Evolutionary conservation across 2,113 vertebrate genomes (phyloP).

Genomic region (Clarias batrachus): DNA sequence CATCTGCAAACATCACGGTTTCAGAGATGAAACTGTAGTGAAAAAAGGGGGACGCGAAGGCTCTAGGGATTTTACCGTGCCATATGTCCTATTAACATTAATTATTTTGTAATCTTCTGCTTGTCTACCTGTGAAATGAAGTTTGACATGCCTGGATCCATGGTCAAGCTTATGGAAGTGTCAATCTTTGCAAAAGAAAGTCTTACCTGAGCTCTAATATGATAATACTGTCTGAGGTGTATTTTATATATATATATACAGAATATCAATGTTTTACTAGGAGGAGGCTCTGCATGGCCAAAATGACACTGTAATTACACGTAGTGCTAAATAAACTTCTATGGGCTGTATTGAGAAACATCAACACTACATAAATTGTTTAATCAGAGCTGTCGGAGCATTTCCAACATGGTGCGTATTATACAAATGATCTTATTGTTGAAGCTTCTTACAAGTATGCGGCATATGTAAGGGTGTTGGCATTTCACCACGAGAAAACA

Average conservation of each 20-base stretch:
- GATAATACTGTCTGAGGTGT: background rate
- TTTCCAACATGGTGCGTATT: background rate
- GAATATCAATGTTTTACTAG: background rate
- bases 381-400: background rate
- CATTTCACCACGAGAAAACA: background rate
- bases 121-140: conserved; percentile 80
- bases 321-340: background rate
- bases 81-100: conserved; percentile 77
- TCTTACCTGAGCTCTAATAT: conserved; percentile 1
- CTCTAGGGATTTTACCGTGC: conserved; percentile 55
- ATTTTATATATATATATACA: background rate
- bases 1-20: conserved; percentile 66
- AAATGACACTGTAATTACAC: background rate
- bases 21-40: conserved; percentile 19
- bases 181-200: conserved; percentile 26
- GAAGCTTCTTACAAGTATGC: background rate
- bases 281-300: background rate
- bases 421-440: background rate
- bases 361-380: background rate
- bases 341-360: background rate
- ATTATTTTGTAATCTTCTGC: conserved; percentile 74
- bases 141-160: conserved; percentile 76
- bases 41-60: conserved; percentile 47
- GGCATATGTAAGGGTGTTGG: background rate
- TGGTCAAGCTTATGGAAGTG: conserved; percentile 53